Percentiles rank a stretch among this genome's conserved stretches.
Evolutionary conservation across 2,113 vertebrate species (phyloP).

Genomic region (Macquaria ambigua): DNA sequence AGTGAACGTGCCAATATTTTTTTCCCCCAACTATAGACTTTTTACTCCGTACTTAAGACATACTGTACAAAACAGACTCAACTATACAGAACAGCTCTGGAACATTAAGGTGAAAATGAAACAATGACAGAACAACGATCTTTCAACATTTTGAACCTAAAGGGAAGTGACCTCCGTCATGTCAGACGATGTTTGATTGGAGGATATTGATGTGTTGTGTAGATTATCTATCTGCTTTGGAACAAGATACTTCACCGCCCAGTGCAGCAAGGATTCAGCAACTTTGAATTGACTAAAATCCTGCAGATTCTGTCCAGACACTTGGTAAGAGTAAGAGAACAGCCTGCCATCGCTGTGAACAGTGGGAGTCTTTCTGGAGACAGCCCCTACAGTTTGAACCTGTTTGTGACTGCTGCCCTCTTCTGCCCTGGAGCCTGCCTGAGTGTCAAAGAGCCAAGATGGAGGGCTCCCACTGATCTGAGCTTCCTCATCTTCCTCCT

Average conservation of each 20-base stretch:
- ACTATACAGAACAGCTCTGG: background rate
- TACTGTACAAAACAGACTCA: background rate
- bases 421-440: rapidly evolving
- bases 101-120: background rate
- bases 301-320: slow-evolving; percentile 48
- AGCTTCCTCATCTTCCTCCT: slow-evolving; percentile 4
- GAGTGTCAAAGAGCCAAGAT: slow-evolving; percentile 72
- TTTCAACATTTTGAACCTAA: background rate
- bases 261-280: slow-evolving; percentile 33
- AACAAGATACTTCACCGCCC: slow-evolving; percentile 69
- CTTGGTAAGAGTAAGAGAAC: slow-evolving; percentile 61
- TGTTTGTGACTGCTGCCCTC: background rate
- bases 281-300: slow-evolving; percentile 57
- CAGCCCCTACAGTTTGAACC: rapidly evolving
- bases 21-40: too few species aligned
- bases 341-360: slow-evolving; percentile 44
- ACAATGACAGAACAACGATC: rapidly evolving
- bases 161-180: rapidly evolving
- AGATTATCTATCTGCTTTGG: background rate
- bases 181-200: background rate
- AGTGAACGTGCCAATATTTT: background rate
- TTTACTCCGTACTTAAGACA: too few species aligned
- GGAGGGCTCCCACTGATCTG: slow-evolving; percentile 44
- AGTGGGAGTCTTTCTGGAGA: rapidly evolving
- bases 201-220: background rate